Base-by-base conservation (phyloP, 2,797 vertebrate genomes). In the Takifugu rubripes region DNA sequence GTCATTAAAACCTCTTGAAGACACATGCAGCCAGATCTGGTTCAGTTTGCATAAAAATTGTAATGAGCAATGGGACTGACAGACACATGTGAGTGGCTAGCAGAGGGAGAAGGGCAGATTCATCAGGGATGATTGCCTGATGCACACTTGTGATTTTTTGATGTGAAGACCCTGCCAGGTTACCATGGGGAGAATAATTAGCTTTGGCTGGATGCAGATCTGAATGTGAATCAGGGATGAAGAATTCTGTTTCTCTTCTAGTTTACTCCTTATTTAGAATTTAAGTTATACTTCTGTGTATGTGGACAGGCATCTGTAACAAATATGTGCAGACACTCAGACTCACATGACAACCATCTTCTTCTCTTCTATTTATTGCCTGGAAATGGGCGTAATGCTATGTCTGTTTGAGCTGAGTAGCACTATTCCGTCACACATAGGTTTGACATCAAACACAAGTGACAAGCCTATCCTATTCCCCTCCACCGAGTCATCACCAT, bases 121-220 rank as follows among this genome's bases (percentile, higher is more conserved):
- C 84, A 88, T 88, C 87, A 87, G 82, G 86, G 88, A 86, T 82
- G 83, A 86, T 86, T 85, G 88, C 82, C 75, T 86, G 85, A 86
- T 84, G 75, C 81, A 87, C 84, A 82, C 85, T 84, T 81, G 81
- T 85, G 75, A 24, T 78, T 85, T 88, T 87, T 84, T 86, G 77
- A 84, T 84, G 79, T 78, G 83, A 79, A 85, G 82, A 78, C 83
- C 84, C 78, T 70, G 77, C 82, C 79, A 79, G 67, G 84, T 85
- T 89, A 84, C 82, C 87, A 88, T 86, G 84, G 84, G 84, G 84
- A 88, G 83, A 88, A 86, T 87, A 87, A 88, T 90, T 88, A 88
- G 78, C 81, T 84, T 71, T 84, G 85, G 74, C 84, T 88, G 85
- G 78, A 87, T 85, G 84, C 83, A 85, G 83, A 88, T 83, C 82